Evolutionary conservation across 2,797 vertebrate species (phyloP).

Genomic region (Sparidentex hasta): DNA sequence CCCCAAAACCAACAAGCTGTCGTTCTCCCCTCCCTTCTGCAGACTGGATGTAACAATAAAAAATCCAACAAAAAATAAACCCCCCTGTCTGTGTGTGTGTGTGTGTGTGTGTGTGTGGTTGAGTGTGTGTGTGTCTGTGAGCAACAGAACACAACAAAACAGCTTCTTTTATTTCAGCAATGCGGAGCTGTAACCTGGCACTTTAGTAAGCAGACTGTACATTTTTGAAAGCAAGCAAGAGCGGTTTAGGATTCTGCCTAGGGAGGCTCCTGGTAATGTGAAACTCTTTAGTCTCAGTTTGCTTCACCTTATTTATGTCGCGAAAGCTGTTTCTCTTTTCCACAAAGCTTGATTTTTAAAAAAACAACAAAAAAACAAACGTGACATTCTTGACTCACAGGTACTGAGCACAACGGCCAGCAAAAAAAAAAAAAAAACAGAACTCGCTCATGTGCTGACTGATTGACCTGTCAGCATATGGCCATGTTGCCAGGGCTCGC

Average conservation of each 20-base stretch:
- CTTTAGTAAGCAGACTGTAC: conserved; percentile 49
- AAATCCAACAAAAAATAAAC: conserved; percentile 54
- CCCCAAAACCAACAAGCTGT: conserved; percentile 62
- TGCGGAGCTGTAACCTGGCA: conserved; percentile 44
- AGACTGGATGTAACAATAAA: conserved; percentile 39
- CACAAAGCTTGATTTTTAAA: background rate
- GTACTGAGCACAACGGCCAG: conserved; percentile 13
- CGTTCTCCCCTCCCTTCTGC: conserved; percentile 6
- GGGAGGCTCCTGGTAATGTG: conserved; percentile 41
- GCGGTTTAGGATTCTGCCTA: conserved; percentile 52
- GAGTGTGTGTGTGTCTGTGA: conserved; percentile 4
- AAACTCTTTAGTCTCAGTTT: conserved; percentile 54
- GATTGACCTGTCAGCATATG: conserved; percentile 64
- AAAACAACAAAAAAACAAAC: conserved; percentile 9
- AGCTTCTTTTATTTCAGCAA: conserved; percentile 27
- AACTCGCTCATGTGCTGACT: conserved; percentile 46
- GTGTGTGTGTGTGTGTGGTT: background rate
- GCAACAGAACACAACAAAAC: conserved; percentile 32
- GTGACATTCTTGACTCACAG: conserved; percentile 52
- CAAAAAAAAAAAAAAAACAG: conserved; percentile 8
- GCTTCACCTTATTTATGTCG: conserved; percentile 35
- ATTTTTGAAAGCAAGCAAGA: conserved; percentile 47
- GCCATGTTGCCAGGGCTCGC: conserved; percentile 28
- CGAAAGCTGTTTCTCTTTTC: conserved; percentile 32
- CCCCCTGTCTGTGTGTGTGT: conserved; percentile 18